Evolutionary conservation across 2,888 invertebrate species (phyloP), one percentile per base, ranked within the genome.

Genomic region (Cheilosia pagana): DNA sequence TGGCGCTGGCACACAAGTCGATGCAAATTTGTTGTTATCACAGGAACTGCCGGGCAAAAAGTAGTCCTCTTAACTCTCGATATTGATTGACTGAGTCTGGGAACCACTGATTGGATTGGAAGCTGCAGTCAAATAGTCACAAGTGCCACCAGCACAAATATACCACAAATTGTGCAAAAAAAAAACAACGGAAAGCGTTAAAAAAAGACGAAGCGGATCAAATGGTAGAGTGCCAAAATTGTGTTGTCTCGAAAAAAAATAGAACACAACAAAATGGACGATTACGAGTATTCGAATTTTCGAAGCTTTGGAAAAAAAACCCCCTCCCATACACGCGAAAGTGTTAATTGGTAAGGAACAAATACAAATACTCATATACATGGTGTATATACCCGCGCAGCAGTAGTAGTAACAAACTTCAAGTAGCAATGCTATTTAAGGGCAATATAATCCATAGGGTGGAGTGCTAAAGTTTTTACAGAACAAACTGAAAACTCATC

Each of bases 61-160:
- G 10, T 16, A 59, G 10, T 16, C 4, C 31, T 63, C 62, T 53
- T 25, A 72, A 77, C 60, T 53, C 57, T 63, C 77, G 31, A 72
- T 82, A 82, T 77, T 77, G 81, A 82, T 71, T 82, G 71, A 82
- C 71, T 76, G 76, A 57, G 39, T 72, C 62, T 57, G 63, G 43
- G 50, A 41, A 59, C 57, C 57, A 71, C 70, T 76, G 81, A 76
- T 82, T 82, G 77, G 77, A 65, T 77, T 35, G 35, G 35, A 35
- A 35, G 10, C 59, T 63, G 63, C 57, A 75, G 75, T 63, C 41
- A 55, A 67, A 67, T 39, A 39, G 23, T 65, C 52, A 53, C 35
- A 65, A 53, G 50, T 52, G 41, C 41, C 50, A 23, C 39, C 23
- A 43, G 43, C 25, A 41, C n/a, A 41, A 8, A 19, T 16, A 19